Conservation (phyloP, 2,113 vertebrate species). For the Hymenochirus boettgeri region DNA sequence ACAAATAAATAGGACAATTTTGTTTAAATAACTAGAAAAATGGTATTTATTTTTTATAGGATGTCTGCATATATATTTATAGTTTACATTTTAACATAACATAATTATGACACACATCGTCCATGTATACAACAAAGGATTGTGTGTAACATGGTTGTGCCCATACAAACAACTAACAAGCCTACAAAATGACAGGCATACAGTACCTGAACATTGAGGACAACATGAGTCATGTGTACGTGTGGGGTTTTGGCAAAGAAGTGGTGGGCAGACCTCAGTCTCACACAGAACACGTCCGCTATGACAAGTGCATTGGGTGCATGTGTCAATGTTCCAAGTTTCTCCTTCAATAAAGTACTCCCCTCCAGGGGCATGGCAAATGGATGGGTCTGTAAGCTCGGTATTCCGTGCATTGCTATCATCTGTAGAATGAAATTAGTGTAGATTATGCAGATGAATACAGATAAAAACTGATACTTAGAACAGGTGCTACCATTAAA, state of each 20-base stretch:
- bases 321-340: slow-evolving; percentile 84
- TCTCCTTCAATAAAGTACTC: slow-evolving; percentile 85
- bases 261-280: slow-evolving; percentile 83
- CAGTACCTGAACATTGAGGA: slow-evolving; percentile 80
- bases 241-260: slow-evolving; percentile 80
- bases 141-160: no score
- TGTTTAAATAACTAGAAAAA: no score
- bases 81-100: no score
- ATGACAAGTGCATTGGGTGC: slow-evolving; percentile 83
- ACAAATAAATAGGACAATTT: no score
- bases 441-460: neutral
- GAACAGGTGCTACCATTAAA: neutral
- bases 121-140: no score
- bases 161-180: no score
- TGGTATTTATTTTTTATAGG: no score
- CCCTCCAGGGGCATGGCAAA: slow-evolving; percentile 81
- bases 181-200: no score
- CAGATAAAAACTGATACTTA: neutral
- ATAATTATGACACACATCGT: no score
- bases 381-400: slow-evolving; percentile 69
- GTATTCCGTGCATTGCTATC: slow-evolving; percentile 72
- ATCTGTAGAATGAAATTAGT: slow-evolving; percentile 54
- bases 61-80: no score
- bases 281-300: slow-evolving; percentile 81
- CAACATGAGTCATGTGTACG: slow-evolving; percentile 85